Conservation (phyloP, 1,140 invertebrate genomes). For the Branchinecta lynchi region DNA sequence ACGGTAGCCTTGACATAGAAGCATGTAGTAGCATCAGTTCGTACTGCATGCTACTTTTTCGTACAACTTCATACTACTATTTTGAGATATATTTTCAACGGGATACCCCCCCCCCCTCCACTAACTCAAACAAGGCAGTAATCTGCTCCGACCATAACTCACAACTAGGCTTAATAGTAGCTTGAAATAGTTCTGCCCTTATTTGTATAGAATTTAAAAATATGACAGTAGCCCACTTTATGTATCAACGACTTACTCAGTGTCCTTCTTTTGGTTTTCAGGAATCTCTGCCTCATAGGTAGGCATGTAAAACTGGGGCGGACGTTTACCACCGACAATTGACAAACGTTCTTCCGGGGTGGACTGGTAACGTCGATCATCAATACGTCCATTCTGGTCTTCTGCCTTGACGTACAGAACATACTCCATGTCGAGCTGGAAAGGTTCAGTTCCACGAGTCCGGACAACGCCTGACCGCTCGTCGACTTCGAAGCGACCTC, state of each 20-base stretch:
- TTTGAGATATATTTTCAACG: no score
- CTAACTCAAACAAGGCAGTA: no score
- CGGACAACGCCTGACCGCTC: conserved; percentile 83
- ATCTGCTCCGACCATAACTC: no score
- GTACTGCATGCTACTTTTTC: no score
- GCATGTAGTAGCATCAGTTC: no score
- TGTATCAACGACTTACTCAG: conserved; percentile 70
- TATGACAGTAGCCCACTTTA: no score
- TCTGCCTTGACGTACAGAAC: conserved; percentile 88
- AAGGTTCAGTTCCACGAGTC: conserved; percentile 72
- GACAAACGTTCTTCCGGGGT: conserved; percentile 77
- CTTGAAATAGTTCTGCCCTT: no score
- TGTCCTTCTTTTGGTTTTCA: conserved; percentile 89
- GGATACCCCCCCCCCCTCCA: no score
- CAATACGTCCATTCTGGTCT: conserved; percentile 79
- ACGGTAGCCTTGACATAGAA: no score
- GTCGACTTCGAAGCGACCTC: conserved; percentile 68
- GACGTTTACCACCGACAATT: conserved; percentile 80
- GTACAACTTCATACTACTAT: no score
- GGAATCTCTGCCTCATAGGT: conserved; percentile 86
- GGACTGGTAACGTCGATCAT: conserved; percentile 71
- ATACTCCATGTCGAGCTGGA: conserved; percentile 90
- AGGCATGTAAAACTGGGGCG: conserved; percentile 84
- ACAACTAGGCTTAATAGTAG: no score
- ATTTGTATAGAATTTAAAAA: no score